Evolutionary conservation across 2,113 vertebrate species (phyloP).

Genomic region (Aptenodytes forsteri): DNA sequence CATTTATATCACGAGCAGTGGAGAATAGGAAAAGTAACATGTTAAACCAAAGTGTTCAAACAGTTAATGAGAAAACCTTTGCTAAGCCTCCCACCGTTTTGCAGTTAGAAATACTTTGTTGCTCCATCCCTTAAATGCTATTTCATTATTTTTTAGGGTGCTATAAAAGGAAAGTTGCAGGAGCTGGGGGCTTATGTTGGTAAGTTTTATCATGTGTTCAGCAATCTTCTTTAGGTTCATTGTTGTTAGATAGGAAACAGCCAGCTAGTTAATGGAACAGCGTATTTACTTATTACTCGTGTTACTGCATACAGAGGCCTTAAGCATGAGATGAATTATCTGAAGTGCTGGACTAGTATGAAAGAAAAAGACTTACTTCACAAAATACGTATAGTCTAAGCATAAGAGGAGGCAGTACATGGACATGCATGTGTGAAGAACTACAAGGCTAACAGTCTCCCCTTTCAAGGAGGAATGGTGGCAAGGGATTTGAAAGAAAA

Average conservation of each 20-base stretch:
- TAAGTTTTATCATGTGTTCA: slow-evolving; percentile 73
- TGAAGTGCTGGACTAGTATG: not conserved
- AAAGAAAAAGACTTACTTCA: not conserved
- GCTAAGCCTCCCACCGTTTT: not conserved
- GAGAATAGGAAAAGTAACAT: not conserved
- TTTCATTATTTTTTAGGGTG: slow-evolving; percentile 80
- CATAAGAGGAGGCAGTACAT: accelerated
- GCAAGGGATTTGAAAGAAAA: not conserved
- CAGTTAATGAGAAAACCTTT: not conserved
- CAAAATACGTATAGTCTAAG: not conserved
- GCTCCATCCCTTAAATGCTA: not conserved
- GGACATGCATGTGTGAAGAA: not conserved
- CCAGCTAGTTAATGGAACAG: not conserved
- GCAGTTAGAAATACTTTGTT: not conserved
- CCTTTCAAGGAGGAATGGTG: not conserved
- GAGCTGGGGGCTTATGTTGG: slow-evolving; percentile 97
- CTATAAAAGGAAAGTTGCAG: slow-evolving; percentile 96
- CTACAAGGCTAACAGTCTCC: not conserved
- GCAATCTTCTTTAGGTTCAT: not conserved
- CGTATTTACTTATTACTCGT: not conserved
- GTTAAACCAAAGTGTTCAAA: not conserved
- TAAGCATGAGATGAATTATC: not conserved
- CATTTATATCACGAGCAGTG: accelerated
- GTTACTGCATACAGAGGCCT: not conserved
- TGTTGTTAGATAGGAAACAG: not conserved